Percentiles rank a stretch among this genome's conserved stretches.
Conservation (phyloP, 2,888 invertebrate genomes). For the Gymnosoma rotundatum region DNA sequence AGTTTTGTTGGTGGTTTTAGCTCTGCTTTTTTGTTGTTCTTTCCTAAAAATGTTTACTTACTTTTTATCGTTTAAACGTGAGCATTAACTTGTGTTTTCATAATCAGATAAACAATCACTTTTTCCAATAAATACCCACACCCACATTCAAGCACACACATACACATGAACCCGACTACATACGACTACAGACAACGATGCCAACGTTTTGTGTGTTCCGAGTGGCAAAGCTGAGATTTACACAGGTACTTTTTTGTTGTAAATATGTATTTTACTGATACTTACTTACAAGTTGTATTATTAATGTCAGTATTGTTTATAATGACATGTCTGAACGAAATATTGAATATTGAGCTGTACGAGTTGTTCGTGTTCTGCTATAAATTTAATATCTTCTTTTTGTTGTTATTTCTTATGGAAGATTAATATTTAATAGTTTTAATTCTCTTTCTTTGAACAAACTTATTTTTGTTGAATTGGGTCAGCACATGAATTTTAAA, state of each 20-base stretch:
- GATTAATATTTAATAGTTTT: constrained; percentile 21
- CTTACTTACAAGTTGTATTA: constrained; percentile 24
- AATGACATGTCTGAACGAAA: constrained; percentile 44
- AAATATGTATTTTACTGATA: constrained; percentile 19
- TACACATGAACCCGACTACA: not conserved
- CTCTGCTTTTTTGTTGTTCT: not conserved
- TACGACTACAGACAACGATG: not conserved
- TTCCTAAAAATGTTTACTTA: constrained; percentile 34
- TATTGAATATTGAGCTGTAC: constrained; percentile 50
- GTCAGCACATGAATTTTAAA: constrained; percentile 15
- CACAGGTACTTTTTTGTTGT: constrained; percentile 5
- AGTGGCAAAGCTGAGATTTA: constrained; percentile 22
- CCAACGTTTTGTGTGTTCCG: constrained; percentile 16
- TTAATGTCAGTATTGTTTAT: constrained; percentile 40
- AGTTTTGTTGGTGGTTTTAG: constrained; percentile 17
- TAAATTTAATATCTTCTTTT: constrained; percentile 1
- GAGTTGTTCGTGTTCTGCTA: not conserved
- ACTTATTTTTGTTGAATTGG: constrained; percentile 6
- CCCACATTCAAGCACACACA: not conserved
- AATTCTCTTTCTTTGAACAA: not conserved
- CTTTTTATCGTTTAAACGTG: constrained; percentile 58
- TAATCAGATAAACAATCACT: constrained; percentile 57
- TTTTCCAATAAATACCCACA: not conserved
- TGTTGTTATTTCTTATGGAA: not conserved
- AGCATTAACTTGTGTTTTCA: constrained; percentile 54